Conservation (phyloP, 2,113 vertebrate genomes). For the Pelobates fuscus region DNA sequence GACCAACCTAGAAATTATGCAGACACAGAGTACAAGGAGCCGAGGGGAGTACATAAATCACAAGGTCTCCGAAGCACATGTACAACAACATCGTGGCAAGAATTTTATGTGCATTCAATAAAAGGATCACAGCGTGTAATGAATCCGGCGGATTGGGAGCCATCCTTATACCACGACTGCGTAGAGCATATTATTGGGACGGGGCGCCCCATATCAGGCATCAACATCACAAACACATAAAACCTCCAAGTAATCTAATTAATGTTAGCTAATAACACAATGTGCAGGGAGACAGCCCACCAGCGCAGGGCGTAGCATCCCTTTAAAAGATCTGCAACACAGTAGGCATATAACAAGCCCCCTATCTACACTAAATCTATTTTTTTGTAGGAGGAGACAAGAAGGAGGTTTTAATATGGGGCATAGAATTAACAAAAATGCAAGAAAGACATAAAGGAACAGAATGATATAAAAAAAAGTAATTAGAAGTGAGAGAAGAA, state of each 20-base stretch:
- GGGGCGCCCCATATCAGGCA: constrained; percentile 17
- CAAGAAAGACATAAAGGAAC: too few relatives aligned
- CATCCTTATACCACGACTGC: neutral
- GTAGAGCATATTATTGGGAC: neutral
- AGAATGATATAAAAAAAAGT: too few relatives aligned
- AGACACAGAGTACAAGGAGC: constrained; percentile 18
- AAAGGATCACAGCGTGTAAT: constrained; percentile 37
- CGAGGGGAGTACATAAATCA: constrained; percentile 35
- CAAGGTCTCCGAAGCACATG: neutral
- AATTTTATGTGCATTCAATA: constrained; percentile 35
- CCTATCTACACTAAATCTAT: too few relatives aligned
- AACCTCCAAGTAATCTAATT: constrained; percentile 23
- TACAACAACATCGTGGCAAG: constrained; percentile 15
- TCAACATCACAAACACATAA: constrained; percentile 31
- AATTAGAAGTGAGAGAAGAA: neutral
- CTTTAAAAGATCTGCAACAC: too few relatives aligned
- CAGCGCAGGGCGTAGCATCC: neutral
- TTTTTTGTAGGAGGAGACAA: too few relatives aligned
- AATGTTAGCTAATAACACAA: neutral
- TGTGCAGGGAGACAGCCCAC: neutral
- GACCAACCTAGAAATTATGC: constrained; percentile 49
- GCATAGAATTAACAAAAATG: too few relatives aligned
- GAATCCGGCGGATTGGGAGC: constrained; percentile 27
- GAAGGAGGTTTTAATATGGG: too few relatives aligned
- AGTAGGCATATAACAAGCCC: too few relatives aligned